These are phyloP conservation scores for Phalanger gymnotis DNA, from an alignment of 2,797 vertebrate species.

Conservation along the genomic window DNA sequence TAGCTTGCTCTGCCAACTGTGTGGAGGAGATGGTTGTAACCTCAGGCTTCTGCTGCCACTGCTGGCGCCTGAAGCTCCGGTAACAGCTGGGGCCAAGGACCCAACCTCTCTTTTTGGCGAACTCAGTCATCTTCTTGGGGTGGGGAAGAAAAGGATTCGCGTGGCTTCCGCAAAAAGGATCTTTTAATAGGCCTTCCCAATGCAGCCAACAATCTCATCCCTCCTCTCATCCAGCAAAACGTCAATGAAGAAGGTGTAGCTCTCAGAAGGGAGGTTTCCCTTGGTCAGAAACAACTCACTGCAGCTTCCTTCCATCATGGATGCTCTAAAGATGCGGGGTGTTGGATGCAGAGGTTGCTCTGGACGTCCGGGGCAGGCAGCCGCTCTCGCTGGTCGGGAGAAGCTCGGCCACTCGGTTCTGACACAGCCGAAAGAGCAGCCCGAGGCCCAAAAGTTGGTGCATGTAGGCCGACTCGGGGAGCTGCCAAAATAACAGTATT, in stretches of 20 bases:
- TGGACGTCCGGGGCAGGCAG: constrained; percentile 84
- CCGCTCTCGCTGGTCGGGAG: constrained; percentile 94
- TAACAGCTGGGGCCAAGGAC: constrained; percentile 89
- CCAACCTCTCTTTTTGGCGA: constrained; percentile 96
- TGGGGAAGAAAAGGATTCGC: constrained; percentile 93
- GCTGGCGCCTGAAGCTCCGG: constrained; percentile 91
- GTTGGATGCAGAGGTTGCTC: too few relatives aligned
- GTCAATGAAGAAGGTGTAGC: constrained; percentile 97
- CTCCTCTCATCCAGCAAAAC: constrained; percentile 96
- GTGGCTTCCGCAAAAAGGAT: constrained; percentile 94
- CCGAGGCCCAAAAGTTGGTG: constrained; percentile 96
- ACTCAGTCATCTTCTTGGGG: constrained; percentile 95
- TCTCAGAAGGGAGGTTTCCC: constrained; percentile 96
- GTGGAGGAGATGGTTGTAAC: constrained; percentile 95
- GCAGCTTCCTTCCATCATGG: constrained; percentile 98
- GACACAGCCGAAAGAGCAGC: constrained; percentile 96
- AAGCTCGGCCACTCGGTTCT: constrained; percentile 97
- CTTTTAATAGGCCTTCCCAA: constrained; percentile 96
- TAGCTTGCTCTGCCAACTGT: constrained; percentile 95
- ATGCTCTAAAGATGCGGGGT: constrained; percentile 61
- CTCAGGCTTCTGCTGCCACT: constrained; percentile 91
- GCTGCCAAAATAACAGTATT: constrained; percentile 98
- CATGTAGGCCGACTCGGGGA: constrained; percentile 93
- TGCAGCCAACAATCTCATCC: constrained; percentile 95
- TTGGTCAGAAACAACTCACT: constrained; percentile 98